Evolutionary conservation across 2,797 vertebrate genomes (phyloP).

Genomic region (Pipistrellus kuhlii): DNA sequence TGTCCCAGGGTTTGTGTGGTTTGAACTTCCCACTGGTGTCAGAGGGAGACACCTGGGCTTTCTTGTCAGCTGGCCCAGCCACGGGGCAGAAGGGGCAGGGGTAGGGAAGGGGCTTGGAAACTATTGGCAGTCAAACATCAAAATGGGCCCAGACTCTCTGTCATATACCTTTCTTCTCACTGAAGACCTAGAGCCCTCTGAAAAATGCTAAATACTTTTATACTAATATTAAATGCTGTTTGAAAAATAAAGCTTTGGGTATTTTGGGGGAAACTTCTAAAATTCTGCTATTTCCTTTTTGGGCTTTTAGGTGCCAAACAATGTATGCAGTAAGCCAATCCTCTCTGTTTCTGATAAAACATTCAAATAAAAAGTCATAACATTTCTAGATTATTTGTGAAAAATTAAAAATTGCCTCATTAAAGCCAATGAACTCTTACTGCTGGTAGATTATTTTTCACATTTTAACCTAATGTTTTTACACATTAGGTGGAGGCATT

Average conservation of each 20-base stretch:
- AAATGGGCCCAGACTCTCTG: background rate
- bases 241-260: background rate
- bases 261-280: slow-evolving; percentile 1
- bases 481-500: background rate
- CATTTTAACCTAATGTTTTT: background rate
- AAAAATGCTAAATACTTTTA: background rate
- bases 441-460: background rate
- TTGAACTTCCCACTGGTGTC: background rate
- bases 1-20: background rate
- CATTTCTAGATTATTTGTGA: background rate
- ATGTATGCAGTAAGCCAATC: background rate
- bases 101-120: background rate
- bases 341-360: slow-evolving; percentile 36
- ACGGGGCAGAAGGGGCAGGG: background rate
- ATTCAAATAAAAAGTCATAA: background rate
- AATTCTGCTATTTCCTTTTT: background rate
- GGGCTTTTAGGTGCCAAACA: background rate
- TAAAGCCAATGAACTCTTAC: background rate
- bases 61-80: background rate
- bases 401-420: background rate
- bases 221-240: background rate
- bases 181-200: background rate
- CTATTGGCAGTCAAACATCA: background rate
- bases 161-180: background rate
- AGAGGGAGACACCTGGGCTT: background rate